These are phyloP conservation scores for Carcharodon carcharias DNA, from an alignment of 2,797 vertebrate genomes.

Conservation along the genomic window DNA sequence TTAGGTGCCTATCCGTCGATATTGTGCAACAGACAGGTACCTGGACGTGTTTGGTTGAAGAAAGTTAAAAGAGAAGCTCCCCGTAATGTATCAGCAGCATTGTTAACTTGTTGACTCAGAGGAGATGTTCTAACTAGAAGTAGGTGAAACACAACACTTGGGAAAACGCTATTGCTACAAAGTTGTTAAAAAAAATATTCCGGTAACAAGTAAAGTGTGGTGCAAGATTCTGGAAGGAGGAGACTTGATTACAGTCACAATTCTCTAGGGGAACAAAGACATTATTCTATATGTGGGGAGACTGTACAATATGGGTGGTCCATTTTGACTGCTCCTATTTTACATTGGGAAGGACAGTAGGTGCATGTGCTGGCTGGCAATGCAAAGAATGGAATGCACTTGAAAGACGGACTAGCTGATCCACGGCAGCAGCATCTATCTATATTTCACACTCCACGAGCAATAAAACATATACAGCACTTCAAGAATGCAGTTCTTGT, in stretches of 20 bases:
- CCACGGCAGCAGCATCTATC: conserved; percentile 42
- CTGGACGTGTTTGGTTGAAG: not conserved
- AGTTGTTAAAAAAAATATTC: not conserved
- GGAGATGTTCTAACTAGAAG: not conserved
- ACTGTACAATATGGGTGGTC: conserved; percentile 44
- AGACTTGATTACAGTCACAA: not conserved
- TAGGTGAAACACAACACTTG: not conserved
- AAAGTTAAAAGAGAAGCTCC: not conserved
- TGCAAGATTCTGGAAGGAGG: not conserved
- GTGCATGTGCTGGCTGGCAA: conserved; percentile 47
- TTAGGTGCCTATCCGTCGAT: not conserved
- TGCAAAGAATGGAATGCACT: conserved; percentile 48
- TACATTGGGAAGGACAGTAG: conserved; percentile 44
- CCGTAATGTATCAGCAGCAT: not conserved
- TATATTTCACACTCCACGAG: conserved; percentile 46
- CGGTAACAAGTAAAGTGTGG: not conserved
- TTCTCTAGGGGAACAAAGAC: conserved; percentile 21
- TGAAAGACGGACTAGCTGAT: conserved; percentile 44
- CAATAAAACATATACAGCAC: conserved; percentile 44
- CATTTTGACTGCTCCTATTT: conserved; percentile 42
- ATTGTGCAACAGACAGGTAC: not conserved
- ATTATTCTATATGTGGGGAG: not conserved
- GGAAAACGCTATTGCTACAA: not conserved
- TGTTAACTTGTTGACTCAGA: not conserved
- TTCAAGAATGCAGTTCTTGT: conserved; percentile 39